Conservation (phyloP, 2,888 invertebrate genomes). For the Hedychridium roseum region DNA sequence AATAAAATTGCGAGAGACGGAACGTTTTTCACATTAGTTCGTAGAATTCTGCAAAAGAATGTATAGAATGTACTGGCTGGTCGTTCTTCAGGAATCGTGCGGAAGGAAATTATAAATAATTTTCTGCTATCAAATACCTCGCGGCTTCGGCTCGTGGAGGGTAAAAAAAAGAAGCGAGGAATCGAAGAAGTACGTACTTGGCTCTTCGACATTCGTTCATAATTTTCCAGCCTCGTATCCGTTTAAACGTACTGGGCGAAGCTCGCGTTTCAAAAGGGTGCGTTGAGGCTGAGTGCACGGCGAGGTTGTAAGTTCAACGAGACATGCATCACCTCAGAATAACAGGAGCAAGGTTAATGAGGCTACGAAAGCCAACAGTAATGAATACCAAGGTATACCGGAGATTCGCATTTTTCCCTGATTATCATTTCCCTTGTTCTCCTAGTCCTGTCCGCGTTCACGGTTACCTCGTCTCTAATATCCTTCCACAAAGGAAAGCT, state of each 20-base stretch:
- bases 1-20: too few species aligned
- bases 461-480: slow-evolving; percentile 10
- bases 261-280: slow-evolving; percentile 28
- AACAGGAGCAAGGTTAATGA: slow-evolving; percentile 26
- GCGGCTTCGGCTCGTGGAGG: too few species aligned
- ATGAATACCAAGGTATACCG: slow-evolving; percentile 29
- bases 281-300: slow-evolving; percentile 8
- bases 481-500: too few species aligned
- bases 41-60: too few species aligned
- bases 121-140: too few species aligned
- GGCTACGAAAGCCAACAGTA: slow-evolving; percentile 29
- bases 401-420: slow-evolving; percentile 14
- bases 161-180: background rate
- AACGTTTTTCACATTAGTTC: too few species aligned
- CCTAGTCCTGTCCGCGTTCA: background rate
- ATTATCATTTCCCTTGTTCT: background rate
- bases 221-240: slow-evolving; percentile 24
- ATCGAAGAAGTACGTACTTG: slow-evolving; percentile 21
- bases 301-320: slow-evolving; percentile 24
- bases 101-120: too few species aligned
- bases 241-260: slow-evolving; percentile 28
- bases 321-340: slow-evolving; percentile 17
- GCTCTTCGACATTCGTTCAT: slow-evolving; percentile 28
- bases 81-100: too few species aligned
- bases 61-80: too few species aligned